These are phyloP conservation scores for Batillaria attramentaria DNA, from an alignment of 1,140 invertebrate species.

Conservation along the genomic window DNA sequence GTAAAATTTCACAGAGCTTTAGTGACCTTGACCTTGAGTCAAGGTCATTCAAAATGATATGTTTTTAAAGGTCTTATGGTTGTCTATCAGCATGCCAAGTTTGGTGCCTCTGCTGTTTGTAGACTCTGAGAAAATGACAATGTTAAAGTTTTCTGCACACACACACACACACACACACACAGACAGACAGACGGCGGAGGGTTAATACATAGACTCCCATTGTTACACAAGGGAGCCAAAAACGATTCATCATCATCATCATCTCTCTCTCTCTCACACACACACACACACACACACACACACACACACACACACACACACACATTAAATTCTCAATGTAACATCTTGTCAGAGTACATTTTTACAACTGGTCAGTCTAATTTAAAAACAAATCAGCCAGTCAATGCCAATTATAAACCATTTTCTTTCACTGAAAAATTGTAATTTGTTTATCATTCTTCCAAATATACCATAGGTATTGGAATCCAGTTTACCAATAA, in stretches of 20 bases:
- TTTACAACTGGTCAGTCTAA: not conserved
- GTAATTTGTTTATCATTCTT: not conserved
- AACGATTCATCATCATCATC: not conserved
- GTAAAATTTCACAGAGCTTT: no score
- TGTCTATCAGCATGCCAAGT: no score
- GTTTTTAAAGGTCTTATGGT: no score
- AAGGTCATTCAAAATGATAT: no score
- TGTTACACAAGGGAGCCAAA: no score
- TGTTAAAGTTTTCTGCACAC: no score
- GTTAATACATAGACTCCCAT: no score
- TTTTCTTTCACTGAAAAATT: not conserved
- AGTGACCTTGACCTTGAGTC: no score
- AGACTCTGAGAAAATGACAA: no score
- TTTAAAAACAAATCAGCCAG: not conserved
- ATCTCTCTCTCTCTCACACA: not conserved
- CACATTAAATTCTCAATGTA: not conserved
- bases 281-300: not conserved
- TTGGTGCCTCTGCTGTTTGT: no score
- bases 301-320: not conserved
- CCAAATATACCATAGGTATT: conserved; percentile 23
- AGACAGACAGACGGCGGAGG: no score
- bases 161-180: no score
- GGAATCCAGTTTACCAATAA: conserved; percentile 43
- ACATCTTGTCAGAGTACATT: not conserved
- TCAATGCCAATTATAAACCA: not conserved